Evolutionary conservation across 2,113 vertebrate species (phyloP).

Genomic region (Hippoglossus stenolepis): DNA sequence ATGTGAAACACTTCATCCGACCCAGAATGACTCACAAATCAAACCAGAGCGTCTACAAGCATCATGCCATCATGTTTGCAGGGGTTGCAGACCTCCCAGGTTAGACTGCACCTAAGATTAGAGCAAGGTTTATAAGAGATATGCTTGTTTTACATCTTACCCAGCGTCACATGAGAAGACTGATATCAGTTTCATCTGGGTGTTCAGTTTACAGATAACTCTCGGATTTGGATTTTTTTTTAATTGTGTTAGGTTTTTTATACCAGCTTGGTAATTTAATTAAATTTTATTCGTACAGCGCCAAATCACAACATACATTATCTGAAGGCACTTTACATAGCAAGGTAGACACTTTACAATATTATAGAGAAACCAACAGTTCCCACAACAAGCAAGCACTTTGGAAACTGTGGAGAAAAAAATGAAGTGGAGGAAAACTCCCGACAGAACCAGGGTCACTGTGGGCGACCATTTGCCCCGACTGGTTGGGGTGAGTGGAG

Average conservation of each 20-base stretch:
- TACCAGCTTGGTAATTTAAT: background rate
- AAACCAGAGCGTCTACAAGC: constrained; percentile 14
- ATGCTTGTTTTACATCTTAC: background rate
- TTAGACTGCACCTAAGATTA: background rate
- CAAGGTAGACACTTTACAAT: no score
- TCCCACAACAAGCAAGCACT: no score
- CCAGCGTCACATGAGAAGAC: constrained; percentile 3
- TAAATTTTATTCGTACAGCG: no score
- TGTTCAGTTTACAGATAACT: constrained; percentile 3
- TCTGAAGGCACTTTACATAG: no score
- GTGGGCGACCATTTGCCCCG: no score
- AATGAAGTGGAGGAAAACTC: no score
- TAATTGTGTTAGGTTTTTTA: background rate
- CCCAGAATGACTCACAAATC: constrained; percentile 15
- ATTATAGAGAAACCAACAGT: no score
- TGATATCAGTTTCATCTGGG: background rate
- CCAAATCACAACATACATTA: no score
- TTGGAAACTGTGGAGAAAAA: no score
- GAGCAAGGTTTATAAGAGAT: background rate
- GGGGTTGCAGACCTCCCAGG: background rate
- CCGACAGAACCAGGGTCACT: no score
- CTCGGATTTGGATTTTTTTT: no score
- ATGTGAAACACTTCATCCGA: constrained; percentile 19
- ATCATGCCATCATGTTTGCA: background rate
- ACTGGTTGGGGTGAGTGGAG: no score